These are phyloP conservation scores for Lontra canadensis DNA, from an alignment of 2,113 vertebrate species.

Conservation along the genomic window DNA sequence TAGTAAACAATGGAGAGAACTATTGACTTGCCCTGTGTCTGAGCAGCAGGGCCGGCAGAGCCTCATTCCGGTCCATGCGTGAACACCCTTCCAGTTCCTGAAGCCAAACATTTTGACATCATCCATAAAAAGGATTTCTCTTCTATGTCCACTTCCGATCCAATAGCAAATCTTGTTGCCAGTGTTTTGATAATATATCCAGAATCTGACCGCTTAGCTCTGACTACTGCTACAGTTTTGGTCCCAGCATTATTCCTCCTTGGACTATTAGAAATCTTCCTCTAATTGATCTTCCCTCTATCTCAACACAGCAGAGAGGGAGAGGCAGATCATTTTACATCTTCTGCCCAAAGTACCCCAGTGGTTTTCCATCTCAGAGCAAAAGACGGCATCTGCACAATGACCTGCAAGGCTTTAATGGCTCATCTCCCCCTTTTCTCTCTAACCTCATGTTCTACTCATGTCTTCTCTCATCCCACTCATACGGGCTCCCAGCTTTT, in stretches of 20 bases:
- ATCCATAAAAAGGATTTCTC: neutral
- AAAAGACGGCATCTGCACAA: neutral
- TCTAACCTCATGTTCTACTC: neutral
- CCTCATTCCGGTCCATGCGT: no score
- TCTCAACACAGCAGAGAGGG: neutral
- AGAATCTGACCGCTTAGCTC: neutral
- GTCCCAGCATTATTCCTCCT: neutral
- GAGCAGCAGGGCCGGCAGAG: neutral
- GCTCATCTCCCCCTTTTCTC: neutral
- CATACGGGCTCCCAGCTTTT: neutral
- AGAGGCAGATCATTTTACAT: neutral
- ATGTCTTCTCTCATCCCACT: neutral
- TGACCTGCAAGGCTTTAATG: neutral
- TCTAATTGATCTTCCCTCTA: neutral
- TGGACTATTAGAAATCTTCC: neutral
- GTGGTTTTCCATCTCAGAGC: neutral
- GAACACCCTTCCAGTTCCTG: neutral
- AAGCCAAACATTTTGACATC: neutral
- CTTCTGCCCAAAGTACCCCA: neutral
- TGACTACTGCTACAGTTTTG: neutral
- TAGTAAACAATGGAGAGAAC: neutral
- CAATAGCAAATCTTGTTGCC: neutral
- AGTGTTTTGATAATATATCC: neutral
- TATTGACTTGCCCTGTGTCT: neutral
- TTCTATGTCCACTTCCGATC: neutral